Percentiles rank a stretch among this genome's conserved stretches.
These are phyloP conservation scores for Trematomus bernacchii DNA, from an alignment of 2,797 vertebrate species.

Conservation along the genomic window DNA sequence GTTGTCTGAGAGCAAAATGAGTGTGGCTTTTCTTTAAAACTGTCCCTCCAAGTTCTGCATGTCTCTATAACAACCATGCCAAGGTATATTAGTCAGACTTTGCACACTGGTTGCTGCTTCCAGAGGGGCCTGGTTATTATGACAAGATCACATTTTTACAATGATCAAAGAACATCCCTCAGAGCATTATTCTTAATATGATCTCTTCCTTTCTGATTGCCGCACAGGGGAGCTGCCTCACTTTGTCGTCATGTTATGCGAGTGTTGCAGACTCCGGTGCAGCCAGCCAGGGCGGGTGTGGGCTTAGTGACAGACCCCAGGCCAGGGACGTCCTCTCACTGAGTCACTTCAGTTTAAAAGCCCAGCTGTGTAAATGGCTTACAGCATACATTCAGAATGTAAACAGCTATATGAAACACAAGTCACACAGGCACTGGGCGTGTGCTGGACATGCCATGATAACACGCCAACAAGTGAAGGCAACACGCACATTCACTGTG, in stretches of 20 bases:
- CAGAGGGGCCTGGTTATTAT: slow-evolving; percentile 43
- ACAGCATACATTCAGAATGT: slow-evolving; percentile 83
- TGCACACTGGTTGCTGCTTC: slow-evolving; percentile 42
- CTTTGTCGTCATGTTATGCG: slow-evolving; percentile 46
- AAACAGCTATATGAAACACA: slow-evolving; percentile 66
- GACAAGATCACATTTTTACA: slow-evolving; percentile 49
- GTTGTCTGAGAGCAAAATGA: slow-evolving; percentile 64
- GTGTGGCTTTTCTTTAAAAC: slow-evolving; percentile 65
- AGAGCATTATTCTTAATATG: background rate
- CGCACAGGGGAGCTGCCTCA: slow-evolving; percentile 39
- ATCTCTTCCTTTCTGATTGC: slow-evolving; percentile 19
- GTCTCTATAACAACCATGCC: slow-evolving; percentile 56
- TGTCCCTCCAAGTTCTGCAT: slow-evolving; percentile 47
- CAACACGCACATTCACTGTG: slow-evolving; percentile 19
- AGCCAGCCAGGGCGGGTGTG: slow-evolving; percentile 69
- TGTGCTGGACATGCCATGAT: slow-evolving; percentile 63
- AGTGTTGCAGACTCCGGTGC: slow-evolving; percentile 42
- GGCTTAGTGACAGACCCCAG: slow-evolving; percentile 79
- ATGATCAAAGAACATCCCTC: slow-evolving; percentile 1
- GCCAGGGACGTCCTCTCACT: slow-evolving; percentile 78
- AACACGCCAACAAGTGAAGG: slow-evolving; percentile 51
- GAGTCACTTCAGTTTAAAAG: slow-evolving; percentile 82
- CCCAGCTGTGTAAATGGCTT: slow-evolving; percentile 87
- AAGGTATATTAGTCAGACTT: slow-evolving; percentile 68
- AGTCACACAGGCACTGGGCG: slow-evolving; percentile 66